A percentile compares a stretch with the other conserved stretches of the same genome.
phyloP scores from a whole-genome alignment of 1,140 invertebrate species.

The Heliothis subflexa region DNA sequence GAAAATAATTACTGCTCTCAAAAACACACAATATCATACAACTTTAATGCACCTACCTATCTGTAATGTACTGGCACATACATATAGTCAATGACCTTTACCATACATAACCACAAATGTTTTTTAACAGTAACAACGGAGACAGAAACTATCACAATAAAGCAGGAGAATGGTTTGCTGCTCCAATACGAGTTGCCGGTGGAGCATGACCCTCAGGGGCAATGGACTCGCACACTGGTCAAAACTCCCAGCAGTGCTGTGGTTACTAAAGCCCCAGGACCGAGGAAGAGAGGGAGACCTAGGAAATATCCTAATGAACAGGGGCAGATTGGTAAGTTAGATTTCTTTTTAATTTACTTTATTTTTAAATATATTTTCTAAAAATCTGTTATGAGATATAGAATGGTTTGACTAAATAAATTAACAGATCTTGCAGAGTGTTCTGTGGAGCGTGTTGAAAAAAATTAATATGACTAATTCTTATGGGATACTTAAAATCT shows the following conservation, averaged over 20 bases:
- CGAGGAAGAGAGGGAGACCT: conserved; percentile 77
- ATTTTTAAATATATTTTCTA: not conserved
- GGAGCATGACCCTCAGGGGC: conserved; percentile 76
- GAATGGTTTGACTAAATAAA: no score
- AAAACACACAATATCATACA: not conserved
- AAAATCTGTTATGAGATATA: not conserved
- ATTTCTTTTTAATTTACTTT: not conserved
- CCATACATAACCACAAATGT: not conserved
- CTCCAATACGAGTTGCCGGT: conserved; percentile 84
- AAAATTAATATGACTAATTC: no score
- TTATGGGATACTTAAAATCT: no score
- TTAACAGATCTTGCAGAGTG: no score
- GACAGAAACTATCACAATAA: conserved; percentile 83
- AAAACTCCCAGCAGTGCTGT: conserved; percentile 69
- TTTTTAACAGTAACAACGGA: conserved; percentile 57
- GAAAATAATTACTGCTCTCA: not conserved
- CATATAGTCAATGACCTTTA: not conserved
- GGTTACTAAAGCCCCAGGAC: conserved; percentile 75
- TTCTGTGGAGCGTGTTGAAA: no score
- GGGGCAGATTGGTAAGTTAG: conserved; percentile 77
- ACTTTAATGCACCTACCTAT: no score
- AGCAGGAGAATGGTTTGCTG: conserved; percentile 83
- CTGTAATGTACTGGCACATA: no score
- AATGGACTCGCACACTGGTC: conserved; percentile 71
- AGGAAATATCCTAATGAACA: conserved; percentile 84